Evolutionary conservation across 2,888 invertebrate genomes (phyloP).

Genomic region (Drosophila lacicola): DNA sequence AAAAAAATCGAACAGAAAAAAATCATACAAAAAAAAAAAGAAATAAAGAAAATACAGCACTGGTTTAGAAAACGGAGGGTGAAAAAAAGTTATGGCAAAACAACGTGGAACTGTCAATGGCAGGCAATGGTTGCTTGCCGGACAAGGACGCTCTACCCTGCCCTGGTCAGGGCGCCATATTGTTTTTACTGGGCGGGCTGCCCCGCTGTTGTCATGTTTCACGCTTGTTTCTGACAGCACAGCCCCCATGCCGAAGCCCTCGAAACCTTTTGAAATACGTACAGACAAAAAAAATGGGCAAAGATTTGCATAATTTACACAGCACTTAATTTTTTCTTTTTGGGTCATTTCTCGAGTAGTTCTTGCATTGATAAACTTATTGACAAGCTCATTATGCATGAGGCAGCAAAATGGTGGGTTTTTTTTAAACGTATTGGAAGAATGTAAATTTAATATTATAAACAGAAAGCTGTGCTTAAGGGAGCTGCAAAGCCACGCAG

Average conservation of each 20-base stretch:
- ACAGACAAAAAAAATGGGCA: constrained; percentile 43
- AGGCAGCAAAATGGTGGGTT: constrained; percentile 7
- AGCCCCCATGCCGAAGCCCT: constrained; percentile 4
- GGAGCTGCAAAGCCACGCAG: background rate
- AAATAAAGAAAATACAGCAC: constrained; percentile 34
- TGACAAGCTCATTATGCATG: constrained; percentile 72
- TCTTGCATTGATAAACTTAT: constrained; percentile 72
- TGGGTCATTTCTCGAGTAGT: constrained; percentile 64
- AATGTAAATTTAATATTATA: constrained; percentile 9
- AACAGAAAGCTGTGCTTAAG: constrained; percentile 8
- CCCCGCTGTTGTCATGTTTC: constrained; percentile 72
- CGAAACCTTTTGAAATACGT: constrained; percentile 7
- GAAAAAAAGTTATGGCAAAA: constrained; percentile 55
- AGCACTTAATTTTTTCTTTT: constrained; percentile 67
- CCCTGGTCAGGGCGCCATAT: constrained; percentile 66
- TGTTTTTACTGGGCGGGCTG: constrained; percentile 70
- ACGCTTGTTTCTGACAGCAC: constrained; percentile 75
- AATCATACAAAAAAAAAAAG: constrained; percentile 15
- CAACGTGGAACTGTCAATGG: constrained; percentile 75
- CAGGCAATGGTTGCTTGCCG: constrained; percentile 54
- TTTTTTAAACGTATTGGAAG: constrained; percentile 18
- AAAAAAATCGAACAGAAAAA: constrained; percentile 30
- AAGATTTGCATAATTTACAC: constrained; percentile 77
- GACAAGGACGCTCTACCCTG: constrained; percentile 37
- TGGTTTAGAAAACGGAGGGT: constrained; percentile 31